Conservation (phyloP, 2,888 invertebrate genomes). For the Coenonympha arcania region DNA sequence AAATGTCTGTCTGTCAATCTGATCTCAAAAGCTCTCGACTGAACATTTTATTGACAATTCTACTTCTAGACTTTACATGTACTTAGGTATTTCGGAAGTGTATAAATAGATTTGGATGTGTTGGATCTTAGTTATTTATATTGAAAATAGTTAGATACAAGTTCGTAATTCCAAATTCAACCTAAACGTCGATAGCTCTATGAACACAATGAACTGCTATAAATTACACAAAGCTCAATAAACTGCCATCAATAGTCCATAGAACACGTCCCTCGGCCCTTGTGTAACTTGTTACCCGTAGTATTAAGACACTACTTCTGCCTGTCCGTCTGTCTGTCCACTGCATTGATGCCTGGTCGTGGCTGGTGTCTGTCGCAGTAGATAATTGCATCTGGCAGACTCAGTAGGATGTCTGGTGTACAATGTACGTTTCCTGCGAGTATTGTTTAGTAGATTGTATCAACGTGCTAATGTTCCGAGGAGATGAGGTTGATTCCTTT, state of each 20-base stretch:
- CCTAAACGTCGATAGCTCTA: background rate
- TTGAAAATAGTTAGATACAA: no score
- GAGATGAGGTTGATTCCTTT: background rate
- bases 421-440: conserved; percentile 9
- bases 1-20: no score
- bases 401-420: background rate
- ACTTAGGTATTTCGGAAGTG: no score
- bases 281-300: no score
- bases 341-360: conserved; percentile 10
- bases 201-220: background rate
- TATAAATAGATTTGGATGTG: no score
- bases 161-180: no score
- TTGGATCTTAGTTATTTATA: no score
- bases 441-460: conserved; percentile 1
- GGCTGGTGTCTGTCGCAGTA: no score
- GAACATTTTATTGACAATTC: no score
- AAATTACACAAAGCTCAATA: background rate
- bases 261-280: background rate
- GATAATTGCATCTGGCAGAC: conserved; percentile 5
- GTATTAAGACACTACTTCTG: conserved; percentile 4
- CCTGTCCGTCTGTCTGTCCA: conserved; percentile 4
- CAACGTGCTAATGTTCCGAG: background rate
- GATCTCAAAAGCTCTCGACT: no score
- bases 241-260: background rate
- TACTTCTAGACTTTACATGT: no score